Conservation (phyloP, 37 sponge, comb jelly and placozoan species). For the Beroe forskalii region DNA sequence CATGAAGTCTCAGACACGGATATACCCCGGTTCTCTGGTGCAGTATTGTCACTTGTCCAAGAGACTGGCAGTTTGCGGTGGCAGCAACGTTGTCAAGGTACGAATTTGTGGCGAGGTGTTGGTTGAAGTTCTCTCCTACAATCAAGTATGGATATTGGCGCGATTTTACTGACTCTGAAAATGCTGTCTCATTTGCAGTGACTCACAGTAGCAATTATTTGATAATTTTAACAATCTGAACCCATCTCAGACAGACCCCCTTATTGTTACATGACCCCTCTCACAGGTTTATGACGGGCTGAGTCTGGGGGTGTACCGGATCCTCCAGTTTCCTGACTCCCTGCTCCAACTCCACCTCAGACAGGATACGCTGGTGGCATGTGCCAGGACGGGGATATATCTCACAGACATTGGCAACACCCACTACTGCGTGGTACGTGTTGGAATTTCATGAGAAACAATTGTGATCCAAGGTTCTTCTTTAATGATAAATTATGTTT, state of each 20-base stretch:
- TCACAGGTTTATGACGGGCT: constrained; percentile 36
- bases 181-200: no score
- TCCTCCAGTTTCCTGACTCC: constrained; percentile 7
- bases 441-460: no score
- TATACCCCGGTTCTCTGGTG: constrained; percentile 29
- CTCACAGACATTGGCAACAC: not conserved
- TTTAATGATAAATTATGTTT: no score
- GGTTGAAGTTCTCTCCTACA: no score
- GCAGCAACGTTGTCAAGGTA: constrained; percentile 54
- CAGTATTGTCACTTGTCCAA: not conserved
- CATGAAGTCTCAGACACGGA: constrained; percentile 1
- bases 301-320: not conserved
- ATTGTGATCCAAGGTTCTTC: not conserved
- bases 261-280: no score
- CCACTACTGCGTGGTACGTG: not conserved
- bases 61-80: constrained; percentile 36
- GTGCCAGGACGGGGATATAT: not conserved
- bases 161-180: no score
- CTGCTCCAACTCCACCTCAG: not conserved
- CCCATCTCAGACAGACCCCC: no score
- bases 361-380: not conserved
- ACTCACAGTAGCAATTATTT: no score
- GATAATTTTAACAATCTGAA: no score
- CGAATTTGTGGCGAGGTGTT: not conserved
- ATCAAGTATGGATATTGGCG: no score